Evolutionary conservation across 2,797 vertebrate species (phyloP), one percentile per base, ranked within the genome.

Genomic region (Tokudaia tokunoshimensis): DNA sequence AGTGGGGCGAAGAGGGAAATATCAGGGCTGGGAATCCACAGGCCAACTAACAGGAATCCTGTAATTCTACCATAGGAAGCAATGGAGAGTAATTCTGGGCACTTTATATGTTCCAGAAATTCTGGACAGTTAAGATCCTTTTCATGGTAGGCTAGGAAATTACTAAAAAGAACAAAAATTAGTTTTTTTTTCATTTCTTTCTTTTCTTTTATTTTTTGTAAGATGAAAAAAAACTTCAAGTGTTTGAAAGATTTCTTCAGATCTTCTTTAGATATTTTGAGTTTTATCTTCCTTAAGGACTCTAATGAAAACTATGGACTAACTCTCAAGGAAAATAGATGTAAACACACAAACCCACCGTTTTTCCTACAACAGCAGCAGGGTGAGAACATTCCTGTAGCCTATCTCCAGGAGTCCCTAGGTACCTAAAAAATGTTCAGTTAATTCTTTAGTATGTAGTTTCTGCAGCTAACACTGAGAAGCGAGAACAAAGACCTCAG

Each of bases 21-120:
- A n/a, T 34, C 61, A 34, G 37, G 26, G 29, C 55, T 50, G 85
- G 94, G 93, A 93, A 97, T 85, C 37, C 44, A 92, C 59, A 79
- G 47, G 24, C n/a, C 1, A 0, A 72, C 26, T 76, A 61, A 88
- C 3, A 83, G 17, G 50, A 85, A 59, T 76, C 81, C 65, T 87
- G 57, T 86, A 19, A 57, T 79, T 72, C 34, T 76, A 59, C 65
- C n/a, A 22, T 1, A 61, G 72, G 37, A 96, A 92, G 52, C 29
- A 63, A 34, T 3, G 5, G 13, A 26, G 14, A 57, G 75, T n/a
- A 50, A 75, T 67, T 63, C 14, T 34, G n/a, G 75, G 74, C 11
- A 20, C 0, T 37, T 59, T 72, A 7, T 10, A 10, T 88, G 55
- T 70, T n/a, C 37, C 22, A 72, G 81, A 85, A 75, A 79, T 15